These are phyloP conservation scores for Sinonovacula constricta DNA, from an alignment of 1,140 invertebrate genomes.

Conservation along the genomic window DNA sequence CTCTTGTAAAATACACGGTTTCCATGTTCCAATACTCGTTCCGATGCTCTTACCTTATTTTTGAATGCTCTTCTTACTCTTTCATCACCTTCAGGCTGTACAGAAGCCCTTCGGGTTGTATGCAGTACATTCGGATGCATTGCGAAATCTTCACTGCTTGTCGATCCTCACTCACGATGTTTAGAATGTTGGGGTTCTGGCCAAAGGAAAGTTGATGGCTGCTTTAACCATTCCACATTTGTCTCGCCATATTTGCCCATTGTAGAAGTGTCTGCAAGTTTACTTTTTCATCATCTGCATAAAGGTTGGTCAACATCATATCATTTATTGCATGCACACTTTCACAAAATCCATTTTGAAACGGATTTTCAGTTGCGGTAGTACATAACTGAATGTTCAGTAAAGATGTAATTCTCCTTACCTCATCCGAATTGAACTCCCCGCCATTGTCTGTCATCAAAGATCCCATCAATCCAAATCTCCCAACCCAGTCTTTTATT, in stretches of 20 bases:
- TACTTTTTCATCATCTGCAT: too few relatives aligned
- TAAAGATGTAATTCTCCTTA: slow-evolving; percentile 50
- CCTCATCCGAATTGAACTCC: slow-evolving; percentile 56
- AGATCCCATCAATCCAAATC: slow-evolving; percentile 51
- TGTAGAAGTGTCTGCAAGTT: too few relatives aligned
- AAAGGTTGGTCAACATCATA: too few relatives aligned
- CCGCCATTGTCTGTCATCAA: slow-evolving; percentile 55
- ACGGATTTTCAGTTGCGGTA: slow-evolving; percentile 50
- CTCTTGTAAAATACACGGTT: slow-evolving; percentile 55
- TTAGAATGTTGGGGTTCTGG: slow-evolving; percentile 34
- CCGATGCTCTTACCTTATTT: slow-evolving; percentile 52
- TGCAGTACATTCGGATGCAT: slow-evolving; percentile 48
- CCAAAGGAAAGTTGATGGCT: slow-evolving; percentile 58
- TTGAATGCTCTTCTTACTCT: slow-evolving; percentile 42
- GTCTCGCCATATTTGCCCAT: too few relatives aligned
- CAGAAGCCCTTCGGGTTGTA: slow-evolving; percentile 47
- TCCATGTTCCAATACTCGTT: slow-evolving; percentile 52
- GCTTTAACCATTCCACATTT: too few relatives aligned
- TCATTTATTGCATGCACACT: slow-evolving; percentile 48
- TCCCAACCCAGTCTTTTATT: slow-evolving; percentile 55
- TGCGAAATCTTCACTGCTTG: slow-evolving; percentile 46
- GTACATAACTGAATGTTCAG: slow-evolving; percentile 52
- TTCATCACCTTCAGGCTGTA: slow-evolving; percentile 47
- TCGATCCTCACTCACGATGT: slow-evolving; percentile 45
- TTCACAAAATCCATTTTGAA: slow-evolving; percentile 45